These are phyloP conservation scores for Drosophila bocki DNA, from an alignment of 1,140 invertebrate genomes.

Conservation along the genomic window DNA sequence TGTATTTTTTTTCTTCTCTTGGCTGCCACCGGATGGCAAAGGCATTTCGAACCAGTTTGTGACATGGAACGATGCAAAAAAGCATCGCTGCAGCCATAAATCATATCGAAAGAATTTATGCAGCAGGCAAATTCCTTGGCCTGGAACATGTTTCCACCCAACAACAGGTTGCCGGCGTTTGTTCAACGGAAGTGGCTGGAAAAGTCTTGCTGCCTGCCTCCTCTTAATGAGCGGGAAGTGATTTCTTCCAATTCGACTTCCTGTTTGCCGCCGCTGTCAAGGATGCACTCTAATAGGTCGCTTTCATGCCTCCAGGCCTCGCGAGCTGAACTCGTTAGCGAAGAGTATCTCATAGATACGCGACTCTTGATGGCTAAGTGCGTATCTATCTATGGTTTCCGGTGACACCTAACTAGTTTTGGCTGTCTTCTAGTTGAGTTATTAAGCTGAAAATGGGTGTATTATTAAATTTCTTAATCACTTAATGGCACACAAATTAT, in stretches of 20 bases:
- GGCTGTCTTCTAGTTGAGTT: not conserved
- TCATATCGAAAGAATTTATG: conserved; percentile 75
- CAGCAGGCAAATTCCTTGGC: conserved; percentile 67
- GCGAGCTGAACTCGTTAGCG: conserved; percentile 14
- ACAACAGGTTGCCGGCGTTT: conserved; percentile 44
- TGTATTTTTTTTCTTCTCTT: conserved; percentile 17
- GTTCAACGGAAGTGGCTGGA: conserved; percentile 65
- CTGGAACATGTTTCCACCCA: conserved; percentile 55
- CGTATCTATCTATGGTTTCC: conserved; percentile 26
- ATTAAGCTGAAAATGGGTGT: not conserved
- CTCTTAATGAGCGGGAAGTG: conserved; percentile 64
- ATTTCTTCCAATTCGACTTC: conserved; percentile 62
- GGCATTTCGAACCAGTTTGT: conserved; percentile 69
- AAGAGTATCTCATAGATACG: conserved; percentile 3
- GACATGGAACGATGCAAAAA: conserved; percentile 20
- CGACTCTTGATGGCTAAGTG: conserved; percentile 3
- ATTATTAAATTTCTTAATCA: not conserved
- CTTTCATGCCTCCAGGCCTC: not conserved
- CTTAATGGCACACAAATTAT: not conserved
- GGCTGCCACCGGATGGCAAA: conserved; percentile 54
- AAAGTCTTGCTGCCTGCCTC: conserved; percentile 22
- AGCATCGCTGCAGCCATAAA: conserved; percentile 45
- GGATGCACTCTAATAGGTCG: conserved; percentile 43
- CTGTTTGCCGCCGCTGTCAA: conserved; percentile 41
- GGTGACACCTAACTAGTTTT: conserved; percentile 3